A percentile compares a stretch with the other conserved stretches of the same genome.
Conservation (phyloP, 1,140 invertebrate genomes). For the Euura saliciscinereae region DNA sequence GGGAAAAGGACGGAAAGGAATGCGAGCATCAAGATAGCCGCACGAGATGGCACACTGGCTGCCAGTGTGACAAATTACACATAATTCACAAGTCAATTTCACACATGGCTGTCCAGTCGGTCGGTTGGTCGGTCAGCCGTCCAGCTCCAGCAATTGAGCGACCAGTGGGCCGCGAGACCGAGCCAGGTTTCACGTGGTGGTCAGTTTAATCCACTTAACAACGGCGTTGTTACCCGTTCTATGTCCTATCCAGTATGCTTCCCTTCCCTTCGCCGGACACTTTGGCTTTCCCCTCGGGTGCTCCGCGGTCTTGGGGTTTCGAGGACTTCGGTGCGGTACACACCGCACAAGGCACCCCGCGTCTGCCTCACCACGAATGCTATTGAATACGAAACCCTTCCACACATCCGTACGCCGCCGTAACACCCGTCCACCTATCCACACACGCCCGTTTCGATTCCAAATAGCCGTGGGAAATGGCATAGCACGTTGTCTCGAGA, state of each 20-base stretch:
- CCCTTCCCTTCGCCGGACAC: not conserved
- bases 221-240: slow-evolving; percentile 1
- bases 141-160: slow-evolving; percentile 7
- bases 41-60: slow-evolving; percentile 8
- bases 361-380: not conserved
- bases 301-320: not conserved
- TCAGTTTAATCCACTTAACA: slow-evolving; percentile 29
- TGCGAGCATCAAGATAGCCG: slow-evolving; percentile 34
- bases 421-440: not conserved
- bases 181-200: slow-evolving; percentile 3
- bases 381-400: not conserved
- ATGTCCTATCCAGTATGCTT: not conserved
- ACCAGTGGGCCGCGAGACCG: slow-evolving; percentile 10
- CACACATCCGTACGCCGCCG: not conserved
- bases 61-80: slow-evolving; percentile 43
- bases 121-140: slow-evolving; percentile 16
- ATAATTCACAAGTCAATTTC: slow-evolving; percentile 50
- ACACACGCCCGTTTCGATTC: slow-evolving; percentile 37
- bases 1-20: not conserved
- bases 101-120: slow-evolving; percentile 35
- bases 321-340: not conserved
- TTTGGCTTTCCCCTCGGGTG: not conserved
- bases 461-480: slow-evolving; percentile 59
- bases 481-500: slow-evolving; percentile 40
- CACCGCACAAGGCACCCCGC: slow-evolving; percentile 1